phyloP scores from a whole-genome alignment of 2,797 vertebrate species.

The Falco cherrug region DNA sequence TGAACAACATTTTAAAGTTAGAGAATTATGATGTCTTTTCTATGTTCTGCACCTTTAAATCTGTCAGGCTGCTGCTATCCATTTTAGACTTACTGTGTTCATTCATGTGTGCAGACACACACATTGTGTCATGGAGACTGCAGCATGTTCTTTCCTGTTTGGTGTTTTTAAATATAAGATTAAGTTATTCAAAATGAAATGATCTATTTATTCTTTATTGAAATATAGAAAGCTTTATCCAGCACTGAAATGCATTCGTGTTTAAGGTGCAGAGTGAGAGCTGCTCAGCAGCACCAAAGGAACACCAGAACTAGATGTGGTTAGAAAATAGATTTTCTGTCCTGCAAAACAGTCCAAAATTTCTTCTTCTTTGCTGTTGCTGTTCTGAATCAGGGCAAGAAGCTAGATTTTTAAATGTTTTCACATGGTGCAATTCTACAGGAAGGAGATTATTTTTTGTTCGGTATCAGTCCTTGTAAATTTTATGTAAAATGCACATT shows the following conservation, averaged over 20 bases:
- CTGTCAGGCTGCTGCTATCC: neutral
- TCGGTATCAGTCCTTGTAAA: neutral
- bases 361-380: neutral
- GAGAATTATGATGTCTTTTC: constrained; percentile 2
- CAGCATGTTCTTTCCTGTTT: neutral
- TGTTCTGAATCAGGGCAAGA: neutral
- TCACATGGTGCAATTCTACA: neutral
- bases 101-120: constrained; percentile 35
- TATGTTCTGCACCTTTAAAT: constrained; percentile 46
- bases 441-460: neutral
- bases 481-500: neutral
- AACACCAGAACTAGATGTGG: neutral
- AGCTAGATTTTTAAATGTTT: neutral
- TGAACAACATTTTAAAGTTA: neutral
- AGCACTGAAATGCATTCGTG: neutral
- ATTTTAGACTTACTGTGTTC: constrained; percentile 18
- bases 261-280: neutral
- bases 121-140: constrained; percentile 10
- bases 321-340: constrained; percentile 19
- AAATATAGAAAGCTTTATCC: neutral
- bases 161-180: constrained; percentile 29
- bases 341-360: neutral
- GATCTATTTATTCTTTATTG: neutral
- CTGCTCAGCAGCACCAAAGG: neutral
- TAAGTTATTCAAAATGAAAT: neutral